Percentiles rank a stretch among this genome's conserved stretches.
Conservation (phyloP, 2,888 invertebrate genomes). For the Agapostemon virescens region DNA sequence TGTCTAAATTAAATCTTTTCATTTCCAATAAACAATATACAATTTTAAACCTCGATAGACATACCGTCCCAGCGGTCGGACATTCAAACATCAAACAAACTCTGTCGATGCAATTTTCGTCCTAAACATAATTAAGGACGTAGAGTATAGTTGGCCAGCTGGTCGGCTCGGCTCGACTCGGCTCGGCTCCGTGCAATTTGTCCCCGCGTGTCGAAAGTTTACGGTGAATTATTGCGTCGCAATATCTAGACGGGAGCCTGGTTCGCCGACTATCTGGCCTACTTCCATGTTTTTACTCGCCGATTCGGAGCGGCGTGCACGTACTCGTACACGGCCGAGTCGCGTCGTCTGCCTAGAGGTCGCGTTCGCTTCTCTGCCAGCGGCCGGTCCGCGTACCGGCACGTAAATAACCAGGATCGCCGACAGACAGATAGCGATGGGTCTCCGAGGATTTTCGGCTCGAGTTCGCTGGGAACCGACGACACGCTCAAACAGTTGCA, state of each 20-base stretch:
- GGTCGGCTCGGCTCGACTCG: slow-evolving; percentile 11
- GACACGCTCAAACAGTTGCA: background rate
- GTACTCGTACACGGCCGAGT: slow-evolving; percentile 23
- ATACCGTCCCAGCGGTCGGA: too few relatives aligned
- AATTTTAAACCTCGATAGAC: too few relatives aligned
- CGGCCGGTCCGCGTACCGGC: slow-evolving; percentile 37
- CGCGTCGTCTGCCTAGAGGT: slow-evolving; percentile 43
- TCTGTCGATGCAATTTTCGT: too few relatives aligned
- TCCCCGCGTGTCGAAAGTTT: slow-evolving; percentile 75
- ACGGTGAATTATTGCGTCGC: slow-evolving; percentile 77
- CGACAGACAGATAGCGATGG: slow-evolving; percentile 7
- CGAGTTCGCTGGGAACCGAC: background rate
- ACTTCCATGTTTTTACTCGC: slow-evolving; percentile 76
- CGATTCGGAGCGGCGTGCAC: slow-evolving; percentile 65
- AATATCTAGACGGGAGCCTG: slow-evolving; percentile 71
- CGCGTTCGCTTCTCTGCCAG: slow-evolving; percentile 34
- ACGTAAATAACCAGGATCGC: slow-evolving; percentile 44
- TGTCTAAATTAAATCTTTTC: too few relatives aligned
- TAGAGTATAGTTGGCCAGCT: slow-evolving; percentile 11
- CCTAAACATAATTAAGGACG: slow-evolving; percentile 9
- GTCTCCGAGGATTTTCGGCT: background rate
- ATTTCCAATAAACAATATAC: too few relatives aligned
- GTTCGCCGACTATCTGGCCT: slow-evolving; percentile 75
- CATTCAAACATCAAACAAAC: too few relatives aligned
- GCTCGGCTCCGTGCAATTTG: slow-evolving; percentile 67